These are phyloP conservation scores for Sebastolobus altivelis DNA, from an alignment of 2,797 vertebrate species.

Conservation along the genomic window DNA sequence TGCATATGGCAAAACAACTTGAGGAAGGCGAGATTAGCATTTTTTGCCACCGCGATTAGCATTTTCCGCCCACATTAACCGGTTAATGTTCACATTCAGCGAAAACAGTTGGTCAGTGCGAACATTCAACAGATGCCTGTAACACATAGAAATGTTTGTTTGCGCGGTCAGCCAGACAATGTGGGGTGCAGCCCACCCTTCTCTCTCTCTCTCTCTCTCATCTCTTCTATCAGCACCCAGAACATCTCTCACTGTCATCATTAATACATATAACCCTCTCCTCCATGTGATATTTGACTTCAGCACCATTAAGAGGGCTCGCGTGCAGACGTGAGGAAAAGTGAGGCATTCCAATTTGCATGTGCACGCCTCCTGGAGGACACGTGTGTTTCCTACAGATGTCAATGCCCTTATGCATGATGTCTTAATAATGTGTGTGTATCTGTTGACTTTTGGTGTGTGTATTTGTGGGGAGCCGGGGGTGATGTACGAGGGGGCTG, in stretches of 20 bases:
- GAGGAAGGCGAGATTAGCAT: constrained; percentile 51
- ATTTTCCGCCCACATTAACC: constrained; percentile 50
- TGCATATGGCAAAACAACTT: constrained; percentile 52
- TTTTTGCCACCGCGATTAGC: constrained; percentile 37
- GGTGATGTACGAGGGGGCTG: constrained; percentile 53
- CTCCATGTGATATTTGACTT: constrained; percentile 35
- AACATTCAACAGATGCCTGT: constrained; percentile 33
- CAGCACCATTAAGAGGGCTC: constrained; percentile 32
- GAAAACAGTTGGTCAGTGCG: constrained; percentile 28
- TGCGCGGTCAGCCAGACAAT: constrained; percentile 4
- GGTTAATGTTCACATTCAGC: constrained; percentile 24
- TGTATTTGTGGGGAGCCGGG: constrained; percentile 6
- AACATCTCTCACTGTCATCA: constrained; percentile 31
- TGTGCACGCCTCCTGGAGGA: not conserved
- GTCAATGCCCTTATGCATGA: not conserved
- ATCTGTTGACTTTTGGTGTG: constrained; percentile 16
- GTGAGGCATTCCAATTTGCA: constrained; percentile 9
- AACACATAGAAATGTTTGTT: not conserved
- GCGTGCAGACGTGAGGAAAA: constrained; percentile 1
- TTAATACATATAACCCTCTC: constrained; percentile 19
- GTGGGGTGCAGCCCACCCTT: not conserved
- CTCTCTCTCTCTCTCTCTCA: not conserved
- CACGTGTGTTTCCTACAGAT: constrained; percentile 7
- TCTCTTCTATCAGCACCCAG: constrained; percentile 15
- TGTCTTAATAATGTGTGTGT: not conserved